These are phyloP conservation scores for Dryadula phaetusa DNA, from an alignment of 2,888 invertebrate genomes.

Conservation along the genomic window DNA sequence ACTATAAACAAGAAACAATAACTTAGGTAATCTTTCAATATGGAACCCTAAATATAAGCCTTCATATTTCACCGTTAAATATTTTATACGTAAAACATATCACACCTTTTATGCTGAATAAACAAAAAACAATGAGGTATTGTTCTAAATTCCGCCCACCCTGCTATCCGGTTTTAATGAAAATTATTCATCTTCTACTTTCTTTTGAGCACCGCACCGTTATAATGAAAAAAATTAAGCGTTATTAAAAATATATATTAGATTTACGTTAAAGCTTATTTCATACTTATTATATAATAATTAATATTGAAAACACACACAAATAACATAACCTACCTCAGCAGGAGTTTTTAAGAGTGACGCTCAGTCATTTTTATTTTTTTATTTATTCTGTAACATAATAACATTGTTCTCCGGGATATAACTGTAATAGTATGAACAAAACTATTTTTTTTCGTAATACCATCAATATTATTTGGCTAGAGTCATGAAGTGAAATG, in stretches of 20 bases:
- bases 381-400: neutral
- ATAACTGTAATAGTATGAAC: no score
- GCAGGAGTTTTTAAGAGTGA: no score
- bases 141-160: neutral
- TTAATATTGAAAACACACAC: no score
- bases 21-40: neutral
- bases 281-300: neutral
- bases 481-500: neutral
- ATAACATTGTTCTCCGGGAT: conserved; percentile 6
- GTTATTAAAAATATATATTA: conserved; percentile 10
- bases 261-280: neutral
- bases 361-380: no score
- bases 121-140: conserved; percentile 12
- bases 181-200: conserved; percentile 20
- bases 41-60: neutral
- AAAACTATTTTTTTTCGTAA: no score
- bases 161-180: conserved; percentile 24
- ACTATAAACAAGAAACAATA: no score
- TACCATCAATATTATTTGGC: neutral
- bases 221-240: conserved; percentile 12
- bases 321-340: no score
- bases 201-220: conserved; percentile 1
- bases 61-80: neutral
- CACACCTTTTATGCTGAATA: conserved; percentile 7
- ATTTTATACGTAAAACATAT: conserved; percentile 10